Evolutionary conservation across 1,140 invertebrate species (phyloP).

Genomic region (Drosophila mayri): DNA sequence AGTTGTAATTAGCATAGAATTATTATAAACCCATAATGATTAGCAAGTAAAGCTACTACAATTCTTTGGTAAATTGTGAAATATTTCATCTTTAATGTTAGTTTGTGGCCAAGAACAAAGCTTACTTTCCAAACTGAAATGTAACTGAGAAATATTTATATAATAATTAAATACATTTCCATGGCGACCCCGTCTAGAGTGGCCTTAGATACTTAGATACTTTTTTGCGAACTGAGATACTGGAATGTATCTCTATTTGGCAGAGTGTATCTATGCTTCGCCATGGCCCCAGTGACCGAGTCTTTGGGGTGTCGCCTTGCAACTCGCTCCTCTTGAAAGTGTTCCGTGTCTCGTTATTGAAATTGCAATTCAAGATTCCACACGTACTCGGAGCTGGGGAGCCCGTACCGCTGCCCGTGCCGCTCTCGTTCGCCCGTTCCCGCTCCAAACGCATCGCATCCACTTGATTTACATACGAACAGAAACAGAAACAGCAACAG

Average conservation of each 20-base stretch:
- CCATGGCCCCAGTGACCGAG: constrained; percentile 2
- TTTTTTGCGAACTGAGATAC: too few species aligned
- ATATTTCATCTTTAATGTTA: neutral
- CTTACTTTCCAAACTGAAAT: neutral
- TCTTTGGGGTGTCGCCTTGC: constrained; percentile 43
- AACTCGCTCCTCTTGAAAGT: constrained; percentile 65
- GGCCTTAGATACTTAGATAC: neutral
- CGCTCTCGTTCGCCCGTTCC: neutral
- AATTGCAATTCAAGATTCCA: constrained; percentile 82
- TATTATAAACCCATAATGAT: too few species aligned
- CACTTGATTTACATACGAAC: constrained; percentile 73
- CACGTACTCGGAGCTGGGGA: constrained; percentile 60
- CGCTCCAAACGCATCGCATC: constrained; percentile 55
- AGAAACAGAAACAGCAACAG: neutral
- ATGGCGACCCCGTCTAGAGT: neutral
- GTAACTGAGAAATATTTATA: neutral
- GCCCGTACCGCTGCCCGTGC: neutral
- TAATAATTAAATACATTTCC: too few species aligned
- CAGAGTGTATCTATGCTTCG: constrained; percentile 15
- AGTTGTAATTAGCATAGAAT: neutral
- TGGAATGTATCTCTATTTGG: neutral
- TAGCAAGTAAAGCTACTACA: neutral
- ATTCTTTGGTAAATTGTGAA: neutral
- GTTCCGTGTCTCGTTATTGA: constrained; percentile 79
- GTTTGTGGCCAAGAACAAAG: too few species aligned